Evolutionary conservation across 2,797 vertebrate genomes (phyloP).

Genomic region (Xerus rutilus): DNA sequence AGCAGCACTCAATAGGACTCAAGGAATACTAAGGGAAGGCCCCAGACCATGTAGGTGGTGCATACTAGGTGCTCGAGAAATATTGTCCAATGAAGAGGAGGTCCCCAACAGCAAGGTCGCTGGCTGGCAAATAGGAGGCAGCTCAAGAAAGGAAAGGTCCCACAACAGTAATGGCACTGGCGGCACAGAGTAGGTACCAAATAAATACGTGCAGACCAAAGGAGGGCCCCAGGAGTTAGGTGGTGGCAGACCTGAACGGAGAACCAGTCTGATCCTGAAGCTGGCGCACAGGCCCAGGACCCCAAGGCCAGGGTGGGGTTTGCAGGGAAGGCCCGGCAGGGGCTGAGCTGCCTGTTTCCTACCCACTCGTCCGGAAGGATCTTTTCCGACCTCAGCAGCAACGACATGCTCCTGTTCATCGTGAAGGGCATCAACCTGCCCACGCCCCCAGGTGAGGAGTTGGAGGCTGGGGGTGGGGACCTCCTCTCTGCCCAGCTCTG

Average conservation of each 20-base stretch:
- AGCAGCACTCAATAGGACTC: background rate
- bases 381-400: slow-evolving; percentile 90
- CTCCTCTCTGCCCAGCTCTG: background rate
- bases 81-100: no score
- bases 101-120: background rate
- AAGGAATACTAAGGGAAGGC: background rate
- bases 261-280: background rate
- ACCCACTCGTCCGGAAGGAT: slow-evolving; percentile 83
- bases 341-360: slow-evolving; percentile 17
- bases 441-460: slow-evolving; percentile 90
- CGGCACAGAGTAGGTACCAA: background rate
- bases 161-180: background rate
- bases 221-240: background rate
- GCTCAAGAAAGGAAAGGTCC: background rate
- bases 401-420: slow-evolving; percentile 92
- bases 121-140: background rate
- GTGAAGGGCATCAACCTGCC: slow-evolving; percentile 92
- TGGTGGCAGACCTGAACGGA: background rate
- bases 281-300: no score
- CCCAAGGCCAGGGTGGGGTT: background rate
- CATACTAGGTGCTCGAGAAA: background rate
- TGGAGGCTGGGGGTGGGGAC: background rate
- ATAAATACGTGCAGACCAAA: background rate
- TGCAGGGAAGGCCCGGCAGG: background rate
- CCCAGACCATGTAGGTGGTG: background rate